phyloP scores from a whole-genome alignment of 2,113 vertebrate species.

The Odontesthes bonariensis region DNA sequence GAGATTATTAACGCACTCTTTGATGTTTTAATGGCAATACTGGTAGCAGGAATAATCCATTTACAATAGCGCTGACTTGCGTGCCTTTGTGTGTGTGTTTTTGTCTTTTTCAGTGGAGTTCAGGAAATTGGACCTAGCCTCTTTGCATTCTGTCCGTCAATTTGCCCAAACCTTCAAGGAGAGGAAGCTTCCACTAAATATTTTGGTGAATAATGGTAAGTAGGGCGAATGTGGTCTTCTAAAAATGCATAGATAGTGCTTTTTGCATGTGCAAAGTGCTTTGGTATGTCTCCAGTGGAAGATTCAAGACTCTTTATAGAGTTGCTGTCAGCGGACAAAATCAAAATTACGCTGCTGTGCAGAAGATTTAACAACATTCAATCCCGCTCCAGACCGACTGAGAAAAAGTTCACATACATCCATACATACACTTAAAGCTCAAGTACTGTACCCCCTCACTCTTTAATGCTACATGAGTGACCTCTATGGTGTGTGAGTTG shows the following conservation, averaged over 20 bases:
- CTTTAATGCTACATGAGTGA: background rate
- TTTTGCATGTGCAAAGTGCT: background rate
- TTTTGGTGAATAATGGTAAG: slow-evolving; percentile 94
- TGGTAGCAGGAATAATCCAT: slow-evolving; percentile 67
- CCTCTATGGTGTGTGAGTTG: background rate
- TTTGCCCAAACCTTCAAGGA: slow-evolving; percentile 87
- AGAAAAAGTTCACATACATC: background rate
- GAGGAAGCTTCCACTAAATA: slow-evolving; percentile 84
- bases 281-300: background rate
- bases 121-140: slow-evolving; percentile 87
- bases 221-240: slow-evolving; percentile 21
- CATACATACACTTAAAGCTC: background rate
- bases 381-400: background rate
- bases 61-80: slow-evolving; percentile 54
- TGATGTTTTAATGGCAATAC: slow-evolving; percentile 66
- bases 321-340: background rate
- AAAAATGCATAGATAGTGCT: background rate
- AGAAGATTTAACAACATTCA: slow-evolving; percentile 20
- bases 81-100: slow-evolving; percentile 24
- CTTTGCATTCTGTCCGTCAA: slow-evolving; percentile 85
- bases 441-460: background rate
- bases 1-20: slow-evolving; percentile 71
- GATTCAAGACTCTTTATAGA: slow-evolving; percentile 15
- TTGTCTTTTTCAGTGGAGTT: slow-evolving; percentile 86
- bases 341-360: background rate